phyloP scores from a whole-genome alignment of 2,113 vertebrate species.

The Pampusana beccarii region DNA sequence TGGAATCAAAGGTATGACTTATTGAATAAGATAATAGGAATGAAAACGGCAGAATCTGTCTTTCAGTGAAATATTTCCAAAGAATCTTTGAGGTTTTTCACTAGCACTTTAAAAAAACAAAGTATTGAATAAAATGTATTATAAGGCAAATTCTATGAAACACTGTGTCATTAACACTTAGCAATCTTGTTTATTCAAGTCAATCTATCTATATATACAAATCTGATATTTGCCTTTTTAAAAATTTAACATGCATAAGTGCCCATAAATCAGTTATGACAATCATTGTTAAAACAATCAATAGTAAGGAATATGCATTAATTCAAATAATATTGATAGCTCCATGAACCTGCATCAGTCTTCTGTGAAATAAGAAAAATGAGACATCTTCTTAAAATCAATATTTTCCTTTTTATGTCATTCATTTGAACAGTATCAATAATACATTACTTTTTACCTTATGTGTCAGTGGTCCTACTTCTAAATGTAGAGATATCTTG shows the following conservation, averaged over 20 bases:
- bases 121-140: slow-evolving; percentile 52
- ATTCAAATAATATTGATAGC: slow-evolving; percentile 86
- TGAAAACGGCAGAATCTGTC: not conserved
- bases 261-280: slow-evolving; percentile 86
- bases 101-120: slow-evolving; percentile 47
- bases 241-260: slow-evolving; percentile 83
- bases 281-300: slow-evolving; percentile 84
- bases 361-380: slow-evolving; percentile 83
- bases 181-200: slow-evolving; percentile 75
- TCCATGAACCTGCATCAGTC: slow-evolving; percentile 77
- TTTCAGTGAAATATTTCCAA: not conserved
- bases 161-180: slow-evolving; percentile 69
- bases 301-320: slow-evolving; percentile 84
- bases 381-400: slow-evolving; percentile 81
- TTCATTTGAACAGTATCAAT: slow-evolving; percentile 79
- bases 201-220: slow-evolving; percentile 73
- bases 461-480: slow-evolving; percentile 63
- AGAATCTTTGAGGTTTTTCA: slow-evolving; percentile 22
- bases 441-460: slow-evolving; percentile 77
- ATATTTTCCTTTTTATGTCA: slow-evolving; percentile 82
- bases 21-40: not conserved
- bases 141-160: slow-evolving; percentile 65
- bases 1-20: not conserved
- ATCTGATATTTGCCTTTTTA: slow-evolving; percentile 81
- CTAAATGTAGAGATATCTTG: slow-evolving; percentile 58